Evolutionary conservation across 2,113 vertebrate species (phyloP), one percentile per base, ranked within the genome.

Genomic region (Psilopsiagon aymara): DNA sequence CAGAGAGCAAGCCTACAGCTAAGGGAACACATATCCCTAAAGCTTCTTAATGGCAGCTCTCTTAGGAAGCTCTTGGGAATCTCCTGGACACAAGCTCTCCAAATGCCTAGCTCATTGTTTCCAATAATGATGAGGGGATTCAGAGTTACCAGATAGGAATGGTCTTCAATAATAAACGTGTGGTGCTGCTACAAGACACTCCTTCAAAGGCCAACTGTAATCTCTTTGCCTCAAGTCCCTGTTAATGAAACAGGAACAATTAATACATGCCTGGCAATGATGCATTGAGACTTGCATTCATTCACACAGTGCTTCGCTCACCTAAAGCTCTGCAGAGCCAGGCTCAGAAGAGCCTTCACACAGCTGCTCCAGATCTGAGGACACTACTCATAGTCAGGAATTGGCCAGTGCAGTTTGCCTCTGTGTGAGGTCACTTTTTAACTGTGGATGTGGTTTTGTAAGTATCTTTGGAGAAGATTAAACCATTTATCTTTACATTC

Each of bases 371-470:
- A 79, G 35, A 52, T 52, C 80, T 79, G 77, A 74, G 83, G 83
- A 88, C 69, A 37, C 52, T 76, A 1, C 77, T 79, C 59, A 59
- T 24, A 90, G 44, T 33, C 53, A 92, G n/a, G 69, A 91, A 37
- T 21, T 85, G 81, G 94, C 83, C 70, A 46, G 52, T 52, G 92
- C 64, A 68, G 47, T 69, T 78, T 91, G 74, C 35, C 83, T 94
- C 91, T 91, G 62, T 83, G 91, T 88, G 89, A 86, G 88, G 88
- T 94, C 86, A 73, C 31, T 90, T 93, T 94, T 92, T 11, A 91
- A 86, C 69, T 24, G 57, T 81, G 74, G 53, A 95, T 82, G 76
- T 73, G 70, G 82, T 87, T 96, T 95, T 76, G 35, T 49, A 62
- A 82, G 37, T 62, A 24, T 79, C 67, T 93, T 70, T 76, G 80